These are phyloP conservation scores for Pristionchus exspectatus DNA, from an alignment of 2,888 invertebrate genomes.

Conservation along the genomic window DNA sequence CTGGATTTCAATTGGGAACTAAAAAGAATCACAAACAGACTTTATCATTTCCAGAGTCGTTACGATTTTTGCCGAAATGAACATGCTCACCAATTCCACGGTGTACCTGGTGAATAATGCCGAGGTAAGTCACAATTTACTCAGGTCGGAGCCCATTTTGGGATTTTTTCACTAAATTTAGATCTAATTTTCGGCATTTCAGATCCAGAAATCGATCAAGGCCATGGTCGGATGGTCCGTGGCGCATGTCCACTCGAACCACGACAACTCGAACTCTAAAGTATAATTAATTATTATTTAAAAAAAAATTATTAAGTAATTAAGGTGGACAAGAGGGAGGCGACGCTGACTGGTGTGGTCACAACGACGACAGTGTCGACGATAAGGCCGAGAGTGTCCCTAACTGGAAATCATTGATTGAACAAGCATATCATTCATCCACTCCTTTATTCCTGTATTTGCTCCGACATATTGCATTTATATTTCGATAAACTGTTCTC, in stretches of 20 bases:
- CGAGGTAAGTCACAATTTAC: slow-evolving; percentile 56
- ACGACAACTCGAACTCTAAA: slow-evolving; percentile 10
- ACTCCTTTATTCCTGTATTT: too few relatives aligned
- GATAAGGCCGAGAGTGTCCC: not conserved
- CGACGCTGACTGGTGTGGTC: not conserved
- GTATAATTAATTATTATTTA: not conserved
- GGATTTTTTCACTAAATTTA: not conserved
- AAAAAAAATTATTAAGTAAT: not conserved
- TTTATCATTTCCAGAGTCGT: slow-evolving; percentile 58
- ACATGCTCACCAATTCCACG: slow-evolving; percentile 65
- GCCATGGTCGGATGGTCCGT: not conserved
- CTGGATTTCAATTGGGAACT: too few relatives aligned
- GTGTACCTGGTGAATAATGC: slow-evolving; percentile 63
- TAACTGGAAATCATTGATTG: not conserved
- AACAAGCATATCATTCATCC: too few relatives aligned
- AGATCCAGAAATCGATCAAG: slow-evolving; percentile 27
- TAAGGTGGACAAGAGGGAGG: slow-evolving; percentile 5
- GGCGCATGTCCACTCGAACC: not conserved
- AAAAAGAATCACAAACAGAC: not conserved
- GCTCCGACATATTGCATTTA: too few relatives aligned
- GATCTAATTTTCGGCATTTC: not conserved
- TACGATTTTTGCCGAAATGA: slow-evolving; percentile 61
- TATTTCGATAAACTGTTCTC: too few relatives aligned
- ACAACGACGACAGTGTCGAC: not conserved
- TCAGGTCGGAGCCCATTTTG: not conserved